Conservation (phyloP, 2,888 invertebrate genomes). For the Diplolepis rosae region DNA sequence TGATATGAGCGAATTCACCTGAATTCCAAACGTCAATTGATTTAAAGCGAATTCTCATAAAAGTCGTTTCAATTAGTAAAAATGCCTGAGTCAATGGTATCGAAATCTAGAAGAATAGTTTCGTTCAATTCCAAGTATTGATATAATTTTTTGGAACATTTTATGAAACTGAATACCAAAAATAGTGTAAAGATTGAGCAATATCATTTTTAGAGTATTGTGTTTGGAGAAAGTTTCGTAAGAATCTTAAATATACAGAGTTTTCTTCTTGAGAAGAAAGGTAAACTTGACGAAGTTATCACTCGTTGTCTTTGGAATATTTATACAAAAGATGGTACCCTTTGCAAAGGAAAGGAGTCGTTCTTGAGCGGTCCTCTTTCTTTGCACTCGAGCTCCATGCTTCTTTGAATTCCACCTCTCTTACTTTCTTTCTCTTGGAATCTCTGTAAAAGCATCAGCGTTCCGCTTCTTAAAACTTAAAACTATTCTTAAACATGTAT, state of each 20-base stretch:
- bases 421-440: slow-evolving; percentile 19
- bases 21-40: not conserved
- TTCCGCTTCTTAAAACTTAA: slow-evolving; percentile 21
- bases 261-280: not conserved
- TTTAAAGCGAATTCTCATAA: not conserved
- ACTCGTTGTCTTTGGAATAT: slow-evolving; percentile 10
- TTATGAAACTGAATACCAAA: not conserved
- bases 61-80: not conserved
- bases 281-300: not conserved
- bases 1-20: not conserved
- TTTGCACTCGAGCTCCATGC: slow-evolving; percentile 13
- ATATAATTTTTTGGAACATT: not conserved
- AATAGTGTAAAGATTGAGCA: not conserved
- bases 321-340: slow-evolving; percentile 24
- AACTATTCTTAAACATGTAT: slow-evolving; percentile 7
- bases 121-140: not conserved
- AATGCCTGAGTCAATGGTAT: not conserved
- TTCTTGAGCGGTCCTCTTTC: slow-evolving; percentile 9
- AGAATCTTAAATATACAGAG: not conserved
- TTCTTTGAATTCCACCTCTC: slow-evolving; percentile 21
- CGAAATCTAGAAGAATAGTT: slow-evolving; percentile 3
- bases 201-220: not conserved
- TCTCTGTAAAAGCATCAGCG: slow-evolving; percentile 17
- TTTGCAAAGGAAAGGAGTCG: slow-evolving; percentile 10
- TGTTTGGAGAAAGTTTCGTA: not conserved